These are phyloP conservation scores for Heteromyza rotundicornis DNA, from an alignment of 2,888 invertebrate genomes.

Conservation along the genomic window DNA sequence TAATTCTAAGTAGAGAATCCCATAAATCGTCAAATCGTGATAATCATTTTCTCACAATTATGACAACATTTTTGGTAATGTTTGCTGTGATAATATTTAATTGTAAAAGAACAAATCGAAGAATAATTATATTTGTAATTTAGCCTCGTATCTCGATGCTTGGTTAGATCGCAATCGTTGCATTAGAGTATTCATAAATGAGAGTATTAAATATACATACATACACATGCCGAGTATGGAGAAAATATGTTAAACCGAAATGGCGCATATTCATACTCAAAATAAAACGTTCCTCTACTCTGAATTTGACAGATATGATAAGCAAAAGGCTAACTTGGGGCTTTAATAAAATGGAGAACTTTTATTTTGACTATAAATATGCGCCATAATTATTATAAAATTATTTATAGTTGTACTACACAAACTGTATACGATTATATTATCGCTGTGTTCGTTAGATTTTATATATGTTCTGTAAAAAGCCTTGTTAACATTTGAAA, in stretches of 20 bases:
- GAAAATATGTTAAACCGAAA: background rate
- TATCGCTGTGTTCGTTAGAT: conserved; percentile 4
- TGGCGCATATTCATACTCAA: no score
- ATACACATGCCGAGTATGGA: no score
- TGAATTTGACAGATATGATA: no score
- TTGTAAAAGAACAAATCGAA: background rate
- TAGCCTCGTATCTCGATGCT: background rate
- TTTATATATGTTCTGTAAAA: background rate
- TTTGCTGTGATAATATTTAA: background rate
- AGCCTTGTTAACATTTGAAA: background rate
- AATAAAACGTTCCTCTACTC: no score
- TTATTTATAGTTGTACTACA: background rate
- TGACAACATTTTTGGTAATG: background rate
- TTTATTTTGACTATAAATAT: no score
- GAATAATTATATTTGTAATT: background rate
- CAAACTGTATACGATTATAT: background rate
- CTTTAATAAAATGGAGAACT: no score
- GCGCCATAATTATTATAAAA: background rate
- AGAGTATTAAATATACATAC: no score
- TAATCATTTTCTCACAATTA: background rate
- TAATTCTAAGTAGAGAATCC: no score
- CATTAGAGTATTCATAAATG: background rate
- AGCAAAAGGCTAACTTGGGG: no score
- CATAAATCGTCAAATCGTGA: background rate
- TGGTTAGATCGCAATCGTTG: background rate